Conservation (phyloP, 2,888 invertebrate genomes). For the Drosophila diplacantha region DNA sequence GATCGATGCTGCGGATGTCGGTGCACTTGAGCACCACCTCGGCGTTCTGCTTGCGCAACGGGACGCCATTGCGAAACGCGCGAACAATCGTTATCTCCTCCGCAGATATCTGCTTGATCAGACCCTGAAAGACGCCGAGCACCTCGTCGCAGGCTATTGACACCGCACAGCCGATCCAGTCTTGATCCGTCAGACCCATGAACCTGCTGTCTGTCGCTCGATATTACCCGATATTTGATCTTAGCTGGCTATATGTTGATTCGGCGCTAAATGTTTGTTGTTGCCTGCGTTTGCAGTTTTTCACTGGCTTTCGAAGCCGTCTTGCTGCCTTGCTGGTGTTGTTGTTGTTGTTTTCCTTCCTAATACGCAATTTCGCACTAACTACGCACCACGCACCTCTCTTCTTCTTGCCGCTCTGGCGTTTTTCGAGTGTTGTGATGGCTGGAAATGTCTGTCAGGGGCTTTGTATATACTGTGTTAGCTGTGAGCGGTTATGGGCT, state of each 20-base stretch:
- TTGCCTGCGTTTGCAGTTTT: slow-evolving; percentile 53
- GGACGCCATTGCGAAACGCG: slow-evolving; percentile 88
- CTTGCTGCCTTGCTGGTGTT: slow-evolving; percentile 3
- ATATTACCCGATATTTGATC: slow-evolving; percentile 7
- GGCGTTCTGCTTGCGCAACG: slow-evolving; percentile 79
- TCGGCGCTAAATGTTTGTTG: slow-evolving; percentile 32
- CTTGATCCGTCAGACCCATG: slow-evolving; percentile 67
- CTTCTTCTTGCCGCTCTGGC: slow-evolving; percentile 28
- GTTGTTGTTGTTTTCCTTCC: slow-evolving; percentile 54
- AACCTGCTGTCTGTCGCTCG: slow-evolving; percentile 25
- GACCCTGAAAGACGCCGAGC: slow-evolving; percentile 87
- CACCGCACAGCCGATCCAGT: slow-evolving; percentile 86
- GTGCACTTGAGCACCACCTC: slow-evolving; percentile 78
- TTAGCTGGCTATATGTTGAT: slow-evolving; percentile 14
- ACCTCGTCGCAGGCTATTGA: slow-evolving; percentile 89
- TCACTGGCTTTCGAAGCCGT: slow-evolving; percentile 30
- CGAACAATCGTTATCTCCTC: slow-evolving; percentile 85
- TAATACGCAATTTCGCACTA: slow-evolving; percentile 66
- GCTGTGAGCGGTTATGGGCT: slow-evolving; percentile 17
- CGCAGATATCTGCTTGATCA: slow-evolving; percentile 85
- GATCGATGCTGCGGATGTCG: slow-evolving; percentile 86
- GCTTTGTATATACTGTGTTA: slow-evolving; percentile 2
- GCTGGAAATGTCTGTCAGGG: slow-evolving; percentile 10
- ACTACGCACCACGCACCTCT: slow-evolving; percentile 44
- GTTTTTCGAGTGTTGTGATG: slow-evolving; percentile 15